Evolutionary conservation across 2,113 vertebrate genomes (phyloP), one percentile per base, ranked within the genome.

Genomic region (Phasianus colchicus): DNA sequence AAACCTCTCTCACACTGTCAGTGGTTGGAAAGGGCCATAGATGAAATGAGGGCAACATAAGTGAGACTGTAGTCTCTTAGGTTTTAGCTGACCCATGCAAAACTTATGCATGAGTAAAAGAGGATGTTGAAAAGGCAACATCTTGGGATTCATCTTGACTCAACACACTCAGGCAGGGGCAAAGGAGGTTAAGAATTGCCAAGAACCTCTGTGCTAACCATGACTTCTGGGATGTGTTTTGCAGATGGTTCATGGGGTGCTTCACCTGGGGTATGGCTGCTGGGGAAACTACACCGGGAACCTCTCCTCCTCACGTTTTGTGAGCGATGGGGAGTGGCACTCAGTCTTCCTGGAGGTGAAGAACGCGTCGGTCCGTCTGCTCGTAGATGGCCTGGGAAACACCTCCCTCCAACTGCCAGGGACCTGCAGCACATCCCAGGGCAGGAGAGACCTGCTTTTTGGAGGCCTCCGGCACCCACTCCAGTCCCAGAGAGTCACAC

Each of bases 301-400:
- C 13, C 78, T 99, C 32, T 96, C 93, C 96, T 95, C 94, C 54
- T 61, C 65, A 43, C 64, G 58, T 30, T 57, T 75, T 13, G 97
- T 99, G 87, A 98, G 98, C 0, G 98, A 99, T 0, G 97, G 98
- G 0, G 93, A 72, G 34, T 99, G 99, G 99, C 99, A 99, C 93
- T 95, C 95, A 0, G 71, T 99, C 84, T 97, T 98, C 72, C 91
- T 99, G 95, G 98, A 99, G 93, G 98, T 99, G 96, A 98, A 97
- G 63, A 95, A 97, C 50, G 40, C 95, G 0, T 90, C 91, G 3
- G 40, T 98, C 76, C 98, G 45, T 48, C 97, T 99, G 83, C 96
- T 97, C 52, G 64, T 99, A 8, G 99, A 99, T 34, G 74, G 73
- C 30, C 67, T 82, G 18, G 96, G 96, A 34, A 97, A 98, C 0